Evolutionary conservation across 2,113 vertebrate genomes (phyloP).

Genomic region (Ellobius talpinus): DNA sequence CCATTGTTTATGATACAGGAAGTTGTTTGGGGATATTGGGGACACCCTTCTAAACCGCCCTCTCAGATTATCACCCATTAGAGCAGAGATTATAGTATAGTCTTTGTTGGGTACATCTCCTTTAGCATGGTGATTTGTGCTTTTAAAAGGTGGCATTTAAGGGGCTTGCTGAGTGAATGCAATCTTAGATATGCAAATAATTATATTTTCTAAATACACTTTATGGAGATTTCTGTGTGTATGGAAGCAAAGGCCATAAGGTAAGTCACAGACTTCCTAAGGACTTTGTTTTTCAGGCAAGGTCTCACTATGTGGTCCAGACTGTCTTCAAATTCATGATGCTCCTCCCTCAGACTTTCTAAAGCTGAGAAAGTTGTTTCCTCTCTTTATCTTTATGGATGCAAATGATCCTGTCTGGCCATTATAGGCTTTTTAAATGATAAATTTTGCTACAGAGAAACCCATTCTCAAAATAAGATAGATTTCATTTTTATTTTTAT

Average conservation of each 20-base stretch:
- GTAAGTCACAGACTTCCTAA: neutral
- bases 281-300: neutral
- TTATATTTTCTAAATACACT: slow-evolving; percentile 24
- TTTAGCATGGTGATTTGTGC: neutral
- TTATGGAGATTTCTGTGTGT: neutral
- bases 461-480: too few relatives aligned
- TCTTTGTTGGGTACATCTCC: neutral
- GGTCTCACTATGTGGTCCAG: neutral
- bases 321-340: neutral
- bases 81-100: neutral
- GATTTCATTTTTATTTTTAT: too few relatives aligned
- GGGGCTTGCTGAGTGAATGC: neutral
- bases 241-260: neutral
- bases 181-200: slow-evolving; percentile 27
- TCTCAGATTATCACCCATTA: neutral
- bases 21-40: neutral
- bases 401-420: neutral
- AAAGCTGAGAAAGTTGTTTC: neutral
- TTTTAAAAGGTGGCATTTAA: neutral
- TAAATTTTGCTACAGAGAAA: neutral
- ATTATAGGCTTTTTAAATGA: neutral
- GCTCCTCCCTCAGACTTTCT: neutral
- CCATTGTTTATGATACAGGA: neutral
- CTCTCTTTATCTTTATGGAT: neutral
- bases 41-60: neutral